Conservation (phyloP, 1,140 invertebrate genomes). For the Pentalonia nigronervosa region DNA sequence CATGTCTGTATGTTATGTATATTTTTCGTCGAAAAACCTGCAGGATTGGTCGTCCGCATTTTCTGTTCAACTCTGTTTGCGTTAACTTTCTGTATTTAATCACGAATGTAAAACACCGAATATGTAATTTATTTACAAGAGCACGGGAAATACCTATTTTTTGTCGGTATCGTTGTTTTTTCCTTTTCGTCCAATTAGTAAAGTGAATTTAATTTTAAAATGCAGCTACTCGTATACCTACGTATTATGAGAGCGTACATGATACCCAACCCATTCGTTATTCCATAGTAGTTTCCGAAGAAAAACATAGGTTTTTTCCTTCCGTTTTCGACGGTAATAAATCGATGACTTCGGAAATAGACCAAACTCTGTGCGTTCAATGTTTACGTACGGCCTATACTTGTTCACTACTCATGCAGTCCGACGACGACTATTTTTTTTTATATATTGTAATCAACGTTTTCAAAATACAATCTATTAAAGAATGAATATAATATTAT, state of each 20-base stretch:
- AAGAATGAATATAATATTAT: background rate
- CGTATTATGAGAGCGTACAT: background rate
- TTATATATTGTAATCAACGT: background rate
- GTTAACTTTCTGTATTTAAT: background rate
- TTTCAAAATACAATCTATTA: background rate
- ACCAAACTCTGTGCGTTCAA: background rate
- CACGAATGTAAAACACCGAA: slow-evolving; percentile 14
- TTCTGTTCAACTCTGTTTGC: background rate
- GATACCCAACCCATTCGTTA: background rate
- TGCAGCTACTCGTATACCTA: background rate
- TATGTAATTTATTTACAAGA: slow-evolving; percentile 31
- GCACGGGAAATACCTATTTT: background rate
- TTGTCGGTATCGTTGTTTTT: background rate
- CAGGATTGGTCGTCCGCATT: background rate
- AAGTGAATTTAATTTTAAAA: slow-evolving; percentile 36
- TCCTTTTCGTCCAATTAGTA: slow-evolving; percentile 21
- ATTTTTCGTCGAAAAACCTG: background rate
- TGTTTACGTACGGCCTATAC: background rate
- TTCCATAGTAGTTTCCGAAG: slow-evolving; percentile 2
- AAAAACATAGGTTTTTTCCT: background rate
- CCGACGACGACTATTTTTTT: background rate
- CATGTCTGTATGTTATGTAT: background rate
- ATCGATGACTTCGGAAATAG: background rate
- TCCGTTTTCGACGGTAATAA: background rate
- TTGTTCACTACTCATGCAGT: background rate